A percentile compares a stretch with the other conserved stretches of the same genome.
These are phyloP conservation scores for Saimiri boliviensis DNA, from an alignment of 2,113 vertebrate species.

Conservation along the genomic window DNA sequence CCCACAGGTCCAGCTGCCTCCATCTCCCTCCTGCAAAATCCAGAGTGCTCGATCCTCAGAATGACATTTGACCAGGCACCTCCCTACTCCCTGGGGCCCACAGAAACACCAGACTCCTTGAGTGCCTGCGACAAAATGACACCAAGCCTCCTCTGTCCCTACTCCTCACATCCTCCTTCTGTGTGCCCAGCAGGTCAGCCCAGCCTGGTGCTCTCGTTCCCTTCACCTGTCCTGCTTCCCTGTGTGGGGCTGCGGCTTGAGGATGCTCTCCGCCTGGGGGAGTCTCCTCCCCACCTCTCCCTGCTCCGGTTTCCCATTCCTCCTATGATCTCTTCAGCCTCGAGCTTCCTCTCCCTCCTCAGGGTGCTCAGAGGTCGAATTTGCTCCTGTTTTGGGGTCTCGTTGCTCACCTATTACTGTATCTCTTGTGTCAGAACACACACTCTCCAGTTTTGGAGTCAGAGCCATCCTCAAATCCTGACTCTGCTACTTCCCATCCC, in stretches of 20 bases:
- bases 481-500: background rate
- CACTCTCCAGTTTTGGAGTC: background rate
- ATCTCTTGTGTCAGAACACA: background rate
- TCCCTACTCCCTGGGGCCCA: background rate
- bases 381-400: background rate
- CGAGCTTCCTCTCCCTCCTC: background rate
- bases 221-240: background rate
- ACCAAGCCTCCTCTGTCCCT: background rate
- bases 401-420: background rate
- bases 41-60: fast-evolving
- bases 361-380: fast-evolving
- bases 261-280: fast-evolving
- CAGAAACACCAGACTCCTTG: background rate
- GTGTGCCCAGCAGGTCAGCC: background rate
- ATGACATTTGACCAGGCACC: background rate
- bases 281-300: fast-evolving
- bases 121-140: background rate
- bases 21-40: background rate
- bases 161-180: background rate
- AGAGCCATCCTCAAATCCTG: background rate
- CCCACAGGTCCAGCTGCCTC: background rate
- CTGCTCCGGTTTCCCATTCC: background rate
- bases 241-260: background rate
- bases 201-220: background rate
- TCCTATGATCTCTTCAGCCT: too few relatives aligned